Evolutionary conservation across 1,140 invertebrate genomes (phyloP).

Genomic region (Achatina immaculata): DNA sequence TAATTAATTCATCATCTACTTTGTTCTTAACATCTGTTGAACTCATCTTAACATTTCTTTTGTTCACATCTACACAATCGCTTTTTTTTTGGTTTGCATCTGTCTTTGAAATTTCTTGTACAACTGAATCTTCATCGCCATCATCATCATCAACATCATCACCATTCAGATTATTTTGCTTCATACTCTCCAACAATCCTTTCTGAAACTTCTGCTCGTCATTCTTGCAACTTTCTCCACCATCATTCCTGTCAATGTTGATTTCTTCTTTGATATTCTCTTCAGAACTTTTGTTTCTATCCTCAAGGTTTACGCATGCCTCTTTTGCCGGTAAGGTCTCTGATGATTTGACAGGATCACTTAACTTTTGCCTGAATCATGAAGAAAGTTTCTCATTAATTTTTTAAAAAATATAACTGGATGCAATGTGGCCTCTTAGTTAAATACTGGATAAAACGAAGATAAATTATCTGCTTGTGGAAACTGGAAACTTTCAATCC

Average conservation of each 20-base stretch:
- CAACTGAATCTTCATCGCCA: not conserved
- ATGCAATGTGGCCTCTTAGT: no score
- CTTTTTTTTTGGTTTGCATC: not conserved
- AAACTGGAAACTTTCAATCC: no score
- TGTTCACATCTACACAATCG: not conserved
- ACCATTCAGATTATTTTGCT: not conserved
- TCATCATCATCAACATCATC: not conserved
- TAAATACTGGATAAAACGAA: no score
- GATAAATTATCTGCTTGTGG: no score
- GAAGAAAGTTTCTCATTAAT: no score
- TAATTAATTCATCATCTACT: not conserved
- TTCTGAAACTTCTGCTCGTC: not conserved
- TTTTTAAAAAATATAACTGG: no score
- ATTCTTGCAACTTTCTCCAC: not conserved
- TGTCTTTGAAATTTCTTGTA: not conserved
- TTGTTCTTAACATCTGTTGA: slow-evolving; percentile 1
- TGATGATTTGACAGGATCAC: no score
- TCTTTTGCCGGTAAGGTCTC: no score
- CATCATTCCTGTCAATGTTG: not conserved
- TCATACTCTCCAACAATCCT: not conserved
- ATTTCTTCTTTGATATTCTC: not conserved
- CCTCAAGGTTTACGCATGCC: no score
- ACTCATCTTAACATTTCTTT: not conserved
- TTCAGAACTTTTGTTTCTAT: no score
- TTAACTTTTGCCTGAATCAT: no score